Evolutionary conservation across 2,797 vertebrate genomes (phyloP), one percentile per base, ranked within the genome.

Genomic region (Vespertilio murinus): DNA sequence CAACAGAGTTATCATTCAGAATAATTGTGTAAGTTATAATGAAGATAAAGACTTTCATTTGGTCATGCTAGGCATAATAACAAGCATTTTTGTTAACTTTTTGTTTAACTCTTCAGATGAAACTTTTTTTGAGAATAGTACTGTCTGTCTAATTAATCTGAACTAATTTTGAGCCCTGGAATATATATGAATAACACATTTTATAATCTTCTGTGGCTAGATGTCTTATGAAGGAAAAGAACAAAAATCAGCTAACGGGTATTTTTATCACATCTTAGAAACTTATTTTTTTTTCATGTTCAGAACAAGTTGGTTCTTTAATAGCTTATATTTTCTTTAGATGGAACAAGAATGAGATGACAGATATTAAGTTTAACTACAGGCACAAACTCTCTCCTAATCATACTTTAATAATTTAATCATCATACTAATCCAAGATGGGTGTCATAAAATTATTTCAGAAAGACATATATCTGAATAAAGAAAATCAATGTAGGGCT

Each of bases 321-420:
- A 78, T 81, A 56, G 14, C 30, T 81, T 71, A 28, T 47, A 75
- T 74, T 87, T 91, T 71, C 11, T 85, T 93, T 81, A 59, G 65
- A 64, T 69, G 74, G 45, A 95, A 65, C 22, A 92, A 54, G 8
- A 61, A 56, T 80, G 7, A 84, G 47, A 83, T 88, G 86, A 83
- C n/a, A 65, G 8, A 42, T 81, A 65, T 4, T 69, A 80, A 91
- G 2, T 61, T 93, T 77, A 82, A 90, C 47, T 85, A 28, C 33
- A 47, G 54, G 8, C 16, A 77, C 8, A 79, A 75, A 77, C 11
- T 90, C 20, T 96, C 8, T 73, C 42, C 70, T 89, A 49, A n/a
- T 81, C 18, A 12, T 33, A 40, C 13, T 78, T 78, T 84, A 25
- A 93, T 65, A 79, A 69, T 93, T 89, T 91, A 89, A 92, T 73